A percentile compares a stretch with the other conserved stretches of the same genome.
Evolutionary conservation across 2,113 vertebrate genomes (phyloP).

Genomic region (Phycodurus eques): DNA sequence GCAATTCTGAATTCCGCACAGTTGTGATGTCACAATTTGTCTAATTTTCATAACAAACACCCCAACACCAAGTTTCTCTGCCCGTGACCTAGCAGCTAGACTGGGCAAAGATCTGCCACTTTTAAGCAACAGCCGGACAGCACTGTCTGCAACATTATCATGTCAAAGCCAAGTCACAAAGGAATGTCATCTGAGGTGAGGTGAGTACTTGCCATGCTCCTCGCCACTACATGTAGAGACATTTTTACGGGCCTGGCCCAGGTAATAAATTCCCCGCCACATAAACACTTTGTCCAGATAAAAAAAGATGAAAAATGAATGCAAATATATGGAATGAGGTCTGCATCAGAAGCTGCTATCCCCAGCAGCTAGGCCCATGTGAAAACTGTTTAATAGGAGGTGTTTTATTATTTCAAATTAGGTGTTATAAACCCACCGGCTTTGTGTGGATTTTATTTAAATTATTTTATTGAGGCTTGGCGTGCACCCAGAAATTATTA

Average conservation of each 20-base stretch:
- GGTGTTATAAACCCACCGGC: constrained; percentile 1
- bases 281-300: constrained; percentile 34
- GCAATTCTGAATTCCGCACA: too few species aligned
- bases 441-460: background rate
- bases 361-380: constrained; percentile 37
- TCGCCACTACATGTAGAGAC: background rate
- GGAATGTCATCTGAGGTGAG: constrained; percentile 1
- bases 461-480: background rate
- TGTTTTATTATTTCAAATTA: constrained; percentile 30
- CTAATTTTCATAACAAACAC: too few species aligned
- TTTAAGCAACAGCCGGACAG: background rate
- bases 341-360: constrained; percentile 50
- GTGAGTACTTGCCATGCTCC: background rate
- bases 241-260: constrained; percentile 7
- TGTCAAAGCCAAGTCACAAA: background rate
- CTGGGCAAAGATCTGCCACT: background rate
- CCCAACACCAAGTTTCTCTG: too few species aligned
- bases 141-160: too few species aligned
- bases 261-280: constrained; percentile 32
- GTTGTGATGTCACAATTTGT: too few species aligned
- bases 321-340: constrained; percentile 69
- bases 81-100: background rate
- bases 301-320: constrained; percentile 59
- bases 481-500: background rate
- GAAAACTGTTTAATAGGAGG: constrained; percentile 19